Evolutionary conservation across 2,113 vertebrate genomes (phyloP), one percentile per base, ranked within the genome.

Genomic region (Ancistrus triradiatus): DNA sequence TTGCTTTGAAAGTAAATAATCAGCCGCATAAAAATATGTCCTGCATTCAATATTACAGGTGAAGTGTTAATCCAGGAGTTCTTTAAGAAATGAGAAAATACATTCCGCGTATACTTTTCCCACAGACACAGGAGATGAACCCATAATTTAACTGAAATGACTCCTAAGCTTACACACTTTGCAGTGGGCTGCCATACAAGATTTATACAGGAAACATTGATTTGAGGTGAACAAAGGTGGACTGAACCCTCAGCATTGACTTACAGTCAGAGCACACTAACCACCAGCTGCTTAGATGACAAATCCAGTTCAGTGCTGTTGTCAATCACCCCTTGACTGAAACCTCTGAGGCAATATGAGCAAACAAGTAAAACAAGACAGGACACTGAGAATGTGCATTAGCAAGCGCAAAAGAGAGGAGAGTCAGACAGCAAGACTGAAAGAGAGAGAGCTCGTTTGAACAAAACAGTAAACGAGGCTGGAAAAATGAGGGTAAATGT

Each of bases 191-290:
- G n/a, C 68, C 59, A 52, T 62, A n/a, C 31, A 40, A 35, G 19
- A 63, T 58, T 58, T 24, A 31, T 31, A 53, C 51, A 38, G 56
- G 43, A 15, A 38, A 46, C 44, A 59, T 13, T 53, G 48, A 53
- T n/a, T n/a, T n/a, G n/a, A n/a, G n/a, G n/a, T n/a, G n/a, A n/a
- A n/a, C n/a, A n/a, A n/a, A n/a, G n/a, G n/a, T 49, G 51, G 47
- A 25, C 42, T 19, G 46, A 24, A 18, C 31, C 10, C 43, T 64
- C 49, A 9, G 13, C n/a, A n/a, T n/a, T n/a, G n/a, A 21, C 56
- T 46, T 24, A 15, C 15, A 72, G 38, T 67, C 59, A 51, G 15
- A 67, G 18, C 59, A 59, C 46, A 56, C 27, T 28, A 28, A 56
- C 17, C 53, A 63, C 51, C 58, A 66, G 18, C 18, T 7, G 9